Percentiles rank a stretch among this genome's conserved stretches.
phyloP scores from a whole-genome alignment of 2,888 invertebrate genomes.

The Hirtodrosophila confusa region DNA sequence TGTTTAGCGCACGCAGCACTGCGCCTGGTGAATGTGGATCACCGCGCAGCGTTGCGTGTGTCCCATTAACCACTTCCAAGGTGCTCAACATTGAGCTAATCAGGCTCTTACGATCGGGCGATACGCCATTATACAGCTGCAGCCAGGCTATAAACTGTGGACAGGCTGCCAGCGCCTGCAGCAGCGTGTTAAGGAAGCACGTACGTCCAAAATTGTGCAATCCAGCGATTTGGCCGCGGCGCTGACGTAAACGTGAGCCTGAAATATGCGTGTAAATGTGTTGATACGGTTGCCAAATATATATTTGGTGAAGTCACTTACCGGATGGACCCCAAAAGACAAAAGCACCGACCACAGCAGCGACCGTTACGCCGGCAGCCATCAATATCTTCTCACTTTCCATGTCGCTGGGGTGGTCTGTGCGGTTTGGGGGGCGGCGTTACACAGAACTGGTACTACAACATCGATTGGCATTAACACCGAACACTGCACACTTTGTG shows the following conservation, averaged over 20 bases:
- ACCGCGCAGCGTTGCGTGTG: constrained; percentile 87
- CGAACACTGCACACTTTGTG: constrained; percentile 9
- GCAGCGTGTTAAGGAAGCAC: constrained; percentile 95
- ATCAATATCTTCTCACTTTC: constrained; percentile 90
- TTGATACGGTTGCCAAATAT: no score
- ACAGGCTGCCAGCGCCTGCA: constrained; percentile 95
- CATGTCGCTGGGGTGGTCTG: constrained; percentile 59
- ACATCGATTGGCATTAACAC: constrained; percentile 42
- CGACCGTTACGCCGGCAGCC: constrained; percentile 91
- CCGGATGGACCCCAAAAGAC: constrained; percentile 90
- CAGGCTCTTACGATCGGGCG: constrained; percentile 88
- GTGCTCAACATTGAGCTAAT: constrained; percentile 90
- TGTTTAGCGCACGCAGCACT: constrained; percentile 89
- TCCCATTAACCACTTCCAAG: constrained; percentile 88
- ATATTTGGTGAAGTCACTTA: constrained; percentile 39
- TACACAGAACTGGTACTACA: constrained; percentile 31
- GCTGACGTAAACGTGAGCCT: constrained; percentile 86
- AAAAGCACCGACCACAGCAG: constrained; percentile 92
- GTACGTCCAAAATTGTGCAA: constrained; percentile 96
- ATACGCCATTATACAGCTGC: constrained; percentile 86
- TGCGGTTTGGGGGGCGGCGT: constrained; percentile 3
- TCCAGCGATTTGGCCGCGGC: constrained; percentile 91
- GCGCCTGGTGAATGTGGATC: constrained; percentile 87
- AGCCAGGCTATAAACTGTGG: constrained; percentile 94
- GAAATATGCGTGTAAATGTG: neutral